phyloP scores from a whole-genome alignment of 2,113 vertebrate species.

The Manacus vitellinus region DNA sequence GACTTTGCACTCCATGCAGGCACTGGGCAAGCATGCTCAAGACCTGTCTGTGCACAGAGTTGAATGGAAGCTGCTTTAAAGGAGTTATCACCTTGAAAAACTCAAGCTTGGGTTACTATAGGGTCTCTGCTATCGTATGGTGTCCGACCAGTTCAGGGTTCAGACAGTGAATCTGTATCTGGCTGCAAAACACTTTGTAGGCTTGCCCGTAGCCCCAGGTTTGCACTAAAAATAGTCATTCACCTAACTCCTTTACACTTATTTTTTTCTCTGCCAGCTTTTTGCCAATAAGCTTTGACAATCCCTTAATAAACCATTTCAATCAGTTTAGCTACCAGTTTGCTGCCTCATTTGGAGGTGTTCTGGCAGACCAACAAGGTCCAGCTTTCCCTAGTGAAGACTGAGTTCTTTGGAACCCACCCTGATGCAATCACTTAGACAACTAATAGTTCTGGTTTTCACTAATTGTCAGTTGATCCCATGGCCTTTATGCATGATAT shows the following conservation, averaged over 20 bases:
- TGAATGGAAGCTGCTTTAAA: not conserved
- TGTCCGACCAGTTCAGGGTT: not conserved
- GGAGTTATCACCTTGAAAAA: slow-evolving; percentile 27
- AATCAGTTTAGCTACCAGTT: not conserved
- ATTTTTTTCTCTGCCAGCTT: not conserved
- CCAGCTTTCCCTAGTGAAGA: not conserved
- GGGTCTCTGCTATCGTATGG: not conserved
- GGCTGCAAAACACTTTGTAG: not conserved
- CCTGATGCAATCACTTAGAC: not conserved
- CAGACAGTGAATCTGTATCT: not conserved
- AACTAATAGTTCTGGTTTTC: not conserved
- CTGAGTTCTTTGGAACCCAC: not conserved
- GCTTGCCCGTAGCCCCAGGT: not conserved
- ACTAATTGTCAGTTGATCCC: not conserved
- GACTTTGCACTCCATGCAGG: not conserved
- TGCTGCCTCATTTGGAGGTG: not conserved
- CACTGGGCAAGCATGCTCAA: not conserved
- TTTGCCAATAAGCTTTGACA: not conserved
- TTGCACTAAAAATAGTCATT: not conserved
- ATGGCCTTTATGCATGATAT: not conserved
- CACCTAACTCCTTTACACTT: not conserved
- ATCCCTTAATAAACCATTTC: not conserved
- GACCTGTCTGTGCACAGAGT: not conserved
- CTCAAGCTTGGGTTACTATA: not conserved
- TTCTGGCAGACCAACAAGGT: not conserved